Conservation (phyloP, 1,140 invertebrate genomes). For the Carposina sasakii region DNA sequence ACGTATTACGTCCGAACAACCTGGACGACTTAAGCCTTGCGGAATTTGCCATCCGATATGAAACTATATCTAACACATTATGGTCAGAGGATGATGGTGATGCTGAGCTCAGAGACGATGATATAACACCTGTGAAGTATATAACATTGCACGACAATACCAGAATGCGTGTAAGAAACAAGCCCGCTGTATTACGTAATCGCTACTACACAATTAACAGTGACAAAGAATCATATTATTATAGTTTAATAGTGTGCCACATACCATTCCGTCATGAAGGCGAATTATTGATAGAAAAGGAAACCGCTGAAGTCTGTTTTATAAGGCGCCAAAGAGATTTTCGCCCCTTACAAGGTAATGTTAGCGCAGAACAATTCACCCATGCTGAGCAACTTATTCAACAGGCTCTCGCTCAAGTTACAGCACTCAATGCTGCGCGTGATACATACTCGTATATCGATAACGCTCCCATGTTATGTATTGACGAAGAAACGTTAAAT, state of each 20-base stretch:
- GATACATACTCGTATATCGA: conserved; percentile 9
- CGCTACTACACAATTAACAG: conserved; percentile 28
- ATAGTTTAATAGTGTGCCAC: conserved; percentile 16
- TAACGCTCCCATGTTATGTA: neutral
- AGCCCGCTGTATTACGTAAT: conserved; percentile 20
- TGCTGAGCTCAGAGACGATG: conserved; percentile 14
- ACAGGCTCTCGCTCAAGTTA: conserved; percentile 19
- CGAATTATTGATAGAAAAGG: conserved; percentile 9
- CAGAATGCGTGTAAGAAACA: conserved; percentile 29
- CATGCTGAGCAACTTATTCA: conserved; percentile 26
- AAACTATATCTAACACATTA: conserved; percentile 6
- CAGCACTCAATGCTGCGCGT: conserved; percentile 16
- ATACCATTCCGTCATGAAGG: conserved; percentile 13
- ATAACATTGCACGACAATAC: conserved; percentile 24
- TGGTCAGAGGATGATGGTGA: conserved; percentile 26
- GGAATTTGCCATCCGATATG: conserved; percentile 23
- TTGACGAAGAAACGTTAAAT: conserved; percentile 18
- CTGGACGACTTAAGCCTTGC: conserved; percentile 22
- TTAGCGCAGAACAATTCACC: conserved; percentile 17
- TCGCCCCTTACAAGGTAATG: conserved; percentile 11
- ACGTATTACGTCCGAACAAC: conserved; percentile 11
- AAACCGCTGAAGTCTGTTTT: conserved; percentile 19
- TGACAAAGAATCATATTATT: conserved; percentile 22
- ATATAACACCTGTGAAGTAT: conserved; percentile 11
- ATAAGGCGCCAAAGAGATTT: conserved; percentile 20